Conservation (phyloP, 2,113 vertebrate species). For the Gorsachius goisagi region DNA sequence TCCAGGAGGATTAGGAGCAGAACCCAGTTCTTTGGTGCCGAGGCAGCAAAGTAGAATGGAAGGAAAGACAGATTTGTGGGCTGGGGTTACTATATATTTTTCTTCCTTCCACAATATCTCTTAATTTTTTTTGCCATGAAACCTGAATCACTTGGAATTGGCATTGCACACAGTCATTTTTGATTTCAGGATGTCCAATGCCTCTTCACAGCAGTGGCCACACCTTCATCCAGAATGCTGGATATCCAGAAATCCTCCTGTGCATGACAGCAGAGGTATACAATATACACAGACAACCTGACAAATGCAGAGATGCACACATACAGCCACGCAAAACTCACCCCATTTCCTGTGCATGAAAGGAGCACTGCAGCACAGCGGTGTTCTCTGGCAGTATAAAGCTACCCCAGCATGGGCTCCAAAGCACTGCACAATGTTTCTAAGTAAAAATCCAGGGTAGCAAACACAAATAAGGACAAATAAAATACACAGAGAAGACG, state of each 20-base stretch:
- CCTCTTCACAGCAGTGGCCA: no score
- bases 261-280: not conserved
- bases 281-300: not conserved
- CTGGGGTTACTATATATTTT: not conserved
- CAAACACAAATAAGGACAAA: not conserved
- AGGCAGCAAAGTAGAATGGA: not conserved
- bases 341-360: not conserved
- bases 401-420: not conserved
- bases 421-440: not conserved
- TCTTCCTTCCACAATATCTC: not conserved
- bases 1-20: not conserved
- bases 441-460: not conserved
- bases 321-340: not conserved
- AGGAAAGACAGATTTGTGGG: not conserved
- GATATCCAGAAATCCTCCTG: not conserved
- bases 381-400: not conserved
- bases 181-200: not conserved
- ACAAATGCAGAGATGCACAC: not conserved
- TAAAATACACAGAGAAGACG: not conserved
- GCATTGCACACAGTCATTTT: not conserved
- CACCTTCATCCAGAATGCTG: not conserved
- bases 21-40: not conserved
- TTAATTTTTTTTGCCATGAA: not conserved
- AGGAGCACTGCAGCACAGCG: accelerated
- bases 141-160: not conserved